Conservation (phyloP, 2,113 vertebrate species). For the Cnemophilus loriae region DNA sequence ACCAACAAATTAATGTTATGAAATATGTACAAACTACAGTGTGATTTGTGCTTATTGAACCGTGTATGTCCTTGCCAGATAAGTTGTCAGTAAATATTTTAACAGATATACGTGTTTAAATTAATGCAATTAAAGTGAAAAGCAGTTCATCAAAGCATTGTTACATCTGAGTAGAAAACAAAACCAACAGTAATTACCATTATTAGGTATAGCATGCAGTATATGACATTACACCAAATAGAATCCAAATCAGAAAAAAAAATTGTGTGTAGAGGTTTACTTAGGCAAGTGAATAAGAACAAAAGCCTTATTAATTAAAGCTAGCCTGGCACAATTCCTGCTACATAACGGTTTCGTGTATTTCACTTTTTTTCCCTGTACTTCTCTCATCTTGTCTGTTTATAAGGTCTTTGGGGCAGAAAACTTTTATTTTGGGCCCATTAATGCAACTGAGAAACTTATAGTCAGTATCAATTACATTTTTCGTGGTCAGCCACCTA, state of each 20-base stretch:
- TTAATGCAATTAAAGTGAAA: conserved; percentile 45
- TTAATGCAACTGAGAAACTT: neutral
- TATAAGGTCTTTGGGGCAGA: neutral
- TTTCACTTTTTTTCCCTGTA: neutral
- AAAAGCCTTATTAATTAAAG: neutral
- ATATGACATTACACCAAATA: neutral
- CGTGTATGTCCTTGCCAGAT: neutral
- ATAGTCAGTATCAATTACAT: neutral
- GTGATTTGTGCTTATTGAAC: neutral
- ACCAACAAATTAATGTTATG: conserved; percentile 51
- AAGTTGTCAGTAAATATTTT: conserved; percentile 45
- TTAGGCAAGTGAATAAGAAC: neutral
- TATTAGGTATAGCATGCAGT: neutral
- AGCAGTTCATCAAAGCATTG: conserved; percentile 49
- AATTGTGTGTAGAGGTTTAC: neutral
- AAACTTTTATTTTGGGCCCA: neutral
- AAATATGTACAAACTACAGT: conserved; percentile 33
- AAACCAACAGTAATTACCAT: conserved; percentile 20
- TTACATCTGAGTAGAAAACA: conserved; percentile 34
- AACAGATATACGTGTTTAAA: conserved; percentile 48
- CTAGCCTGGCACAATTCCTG: neutral
- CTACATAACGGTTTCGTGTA: neutral
- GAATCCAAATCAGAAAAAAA: neutral
- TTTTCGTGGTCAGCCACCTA: neutral
- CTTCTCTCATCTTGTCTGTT: neutral